A percentile compares a stretch with the other conserved stretches of the same genome.
phyloP scores from a whole-genome alignment of 2,797 vertebrate species.

The Paramormyrops hopkinsi region DNA sequence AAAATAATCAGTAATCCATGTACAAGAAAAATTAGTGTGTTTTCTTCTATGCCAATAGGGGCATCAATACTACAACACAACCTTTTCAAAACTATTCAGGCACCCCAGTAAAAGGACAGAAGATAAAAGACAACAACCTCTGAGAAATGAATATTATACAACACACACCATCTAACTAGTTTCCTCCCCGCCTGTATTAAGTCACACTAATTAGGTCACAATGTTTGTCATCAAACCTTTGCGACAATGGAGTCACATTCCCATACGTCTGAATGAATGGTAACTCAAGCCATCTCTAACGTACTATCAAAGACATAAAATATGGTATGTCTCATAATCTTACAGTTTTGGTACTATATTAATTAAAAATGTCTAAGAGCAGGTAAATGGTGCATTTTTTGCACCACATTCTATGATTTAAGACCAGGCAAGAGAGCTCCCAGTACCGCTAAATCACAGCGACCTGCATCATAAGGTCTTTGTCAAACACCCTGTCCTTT shows the following conservation, averaged over 20 bases:
- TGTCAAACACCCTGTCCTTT: not conserved
- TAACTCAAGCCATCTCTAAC: slow-evolving; percentile 8
- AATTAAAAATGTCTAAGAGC: slow-evolving; percentile 17
- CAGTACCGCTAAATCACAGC: not conserved
- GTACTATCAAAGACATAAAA: slow-evolving; percentile 1
- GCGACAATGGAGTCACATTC: not conserved
- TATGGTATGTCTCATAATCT: not conserved
- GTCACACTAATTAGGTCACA: slow-evolving; percentile 12
- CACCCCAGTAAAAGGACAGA: slow-evolving; percentile 12
- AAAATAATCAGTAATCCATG: slow-evolving; percentile 37
- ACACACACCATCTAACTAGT: not conserved
- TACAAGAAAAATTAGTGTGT: slow-evolving; percentile 52
- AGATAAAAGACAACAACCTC: slow-evolving; percentile 7
- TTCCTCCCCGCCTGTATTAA: not conserved
- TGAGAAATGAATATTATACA: slow-evolving; percentile 7
- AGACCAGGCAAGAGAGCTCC: not conserved
- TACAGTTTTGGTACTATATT: slow-evolving; percentile 21
- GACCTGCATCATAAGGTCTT: slow-evolving; percentile 10
- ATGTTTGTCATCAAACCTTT: not conserved
- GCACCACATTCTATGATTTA: not conserved
- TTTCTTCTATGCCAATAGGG: slow-evolving; percentile 2
- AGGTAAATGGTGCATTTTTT: not conserved
- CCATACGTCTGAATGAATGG: not conserved
- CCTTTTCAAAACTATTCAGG: slow-evolving; percentile 14
- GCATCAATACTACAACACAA: slow-evolving; percentile 13